Conservation (phyloP, 2,113 vertebrate species). For the Lepisosteus oculatus region DNA sequence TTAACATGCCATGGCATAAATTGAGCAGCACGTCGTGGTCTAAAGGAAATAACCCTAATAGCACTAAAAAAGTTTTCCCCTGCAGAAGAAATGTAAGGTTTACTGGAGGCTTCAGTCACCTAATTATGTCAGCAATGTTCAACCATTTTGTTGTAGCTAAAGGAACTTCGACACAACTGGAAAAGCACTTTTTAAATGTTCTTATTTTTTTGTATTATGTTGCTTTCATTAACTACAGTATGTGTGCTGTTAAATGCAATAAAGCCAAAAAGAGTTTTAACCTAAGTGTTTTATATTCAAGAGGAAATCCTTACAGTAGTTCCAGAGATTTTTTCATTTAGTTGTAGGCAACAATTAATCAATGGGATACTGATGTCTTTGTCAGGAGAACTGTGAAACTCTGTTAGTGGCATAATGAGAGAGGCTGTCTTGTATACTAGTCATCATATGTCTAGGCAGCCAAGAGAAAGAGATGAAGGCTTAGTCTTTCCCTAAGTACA, state of each 20-base stretch:
- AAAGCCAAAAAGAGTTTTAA: too few relatives aligned
- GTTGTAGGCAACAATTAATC: constrained; percentile 5
- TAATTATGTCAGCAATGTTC: too few relatives aligned
- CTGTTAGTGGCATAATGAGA: background rate
- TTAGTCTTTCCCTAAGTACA: background rate
- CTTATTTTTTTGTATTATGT: too few relatives aligned
- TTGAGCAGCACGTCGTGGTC: background rate
- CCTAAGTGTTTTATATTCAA: background rate
- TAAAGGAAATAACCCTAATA: too few relatives aligned
- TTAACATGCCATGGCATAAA: background rate
- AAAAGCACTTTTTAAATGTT: too few relatives aligned
- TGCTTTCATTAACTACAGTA: too few relatives aligned
- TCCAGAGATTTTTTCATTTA: background rate
- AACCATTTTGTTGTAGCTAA: too few relatives aligned
- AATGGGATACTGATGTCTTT: constrained; percentile 4
- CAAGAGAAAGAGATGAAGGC: background rate
- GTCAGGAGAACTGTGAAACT: background rate
- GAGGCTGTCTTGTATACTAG: background rate
- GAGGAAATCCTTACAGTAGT: background rate
- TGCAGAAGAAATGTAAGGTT: too few relatives aligned
- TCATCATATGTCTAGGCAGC: background rate
- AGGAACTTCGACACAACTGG: too few relatives aligned
- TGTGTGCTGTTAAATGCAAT: too few relatives aligned
- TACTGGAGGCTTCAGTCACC: too few relatives aligned
- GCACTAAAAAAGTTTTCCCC: too few relatives aligned